phyloP scores from a whole-genome alignment of 2,888 invertebrate species.

The Drosophila quinaria region DNA sequence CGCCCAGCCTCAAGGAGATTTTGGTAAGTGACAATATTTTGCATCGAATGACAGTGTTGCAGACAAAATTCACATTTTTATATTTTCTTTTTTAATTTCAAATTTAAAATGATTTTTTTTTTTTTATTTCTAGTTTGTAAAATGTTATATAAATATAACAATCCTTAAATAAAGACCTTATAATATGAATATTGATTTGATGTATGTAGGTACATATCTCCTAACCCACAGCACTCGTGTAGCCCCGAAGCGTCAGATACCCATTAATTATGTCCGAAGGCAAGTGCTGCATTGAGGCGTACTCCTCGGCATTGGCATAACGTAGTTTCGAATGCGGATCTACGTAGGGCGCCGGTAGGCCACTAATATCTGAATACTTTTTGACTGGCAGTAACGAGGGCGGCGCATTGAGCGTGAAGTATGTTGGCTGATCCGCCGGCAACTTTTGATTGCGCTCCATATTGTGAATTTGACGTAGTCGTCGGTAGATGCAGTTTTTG shows the following conservation, averaged over 20 bases:
- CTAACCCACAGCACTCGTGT: slow-evolving; percentile 83
- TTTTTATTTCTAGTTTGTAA: slow-evolving; percentile 56
- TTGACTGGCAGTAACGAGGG: slow-evolving; percentile 96
- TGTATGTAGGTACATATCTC: no score
- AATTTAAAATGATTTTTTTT: no score
- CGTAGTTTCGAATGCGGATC: slow-evolving; percentile 96
- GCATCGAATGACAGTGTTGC: no score
- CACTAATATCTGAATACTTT: slow-evolving; percentile 97
- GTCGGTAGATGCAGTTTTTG: slow-evolving; percentile 64
- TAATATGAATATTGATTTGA: slow-evolving; percentile 11
- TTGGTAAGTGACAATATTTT: slow-evolving; percentile 84
- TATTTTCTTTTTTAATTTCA: no score
- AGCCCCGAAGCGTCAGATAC: slow-evolving; percentile 93
- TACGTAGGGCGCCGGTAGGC: slow-evolving; percentile 94
- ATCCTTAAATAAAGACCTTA: slow-evolving; percentile 47
- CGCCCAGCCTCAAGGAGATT: slow-evolving; percentile 88
- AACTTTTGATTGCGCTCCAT: slow-evolving; percentile 61
- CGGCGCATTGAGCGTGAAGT: slow-evolving; percentile 95
- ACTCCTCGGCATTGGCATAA: slow-evolving; percentile 95
- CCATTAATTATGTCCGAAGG: slow-evolving; percentile 97
- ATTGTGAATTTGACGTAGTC: slow-evolving; percentile 66
- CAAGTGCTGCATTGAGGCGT: slow-evolving; percentile 92
- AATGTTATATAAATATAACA: slow-evolving; percentile 41
- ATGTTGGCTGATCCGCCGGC: slow-evolving; percentile 51
- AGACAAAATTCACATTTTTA: no score